Evolutionary conservation across 1,140 invertebrate species (phyloP), one percentile per base, ranked within the genome.

Genomic region (Goniozus legneri): DNA sequence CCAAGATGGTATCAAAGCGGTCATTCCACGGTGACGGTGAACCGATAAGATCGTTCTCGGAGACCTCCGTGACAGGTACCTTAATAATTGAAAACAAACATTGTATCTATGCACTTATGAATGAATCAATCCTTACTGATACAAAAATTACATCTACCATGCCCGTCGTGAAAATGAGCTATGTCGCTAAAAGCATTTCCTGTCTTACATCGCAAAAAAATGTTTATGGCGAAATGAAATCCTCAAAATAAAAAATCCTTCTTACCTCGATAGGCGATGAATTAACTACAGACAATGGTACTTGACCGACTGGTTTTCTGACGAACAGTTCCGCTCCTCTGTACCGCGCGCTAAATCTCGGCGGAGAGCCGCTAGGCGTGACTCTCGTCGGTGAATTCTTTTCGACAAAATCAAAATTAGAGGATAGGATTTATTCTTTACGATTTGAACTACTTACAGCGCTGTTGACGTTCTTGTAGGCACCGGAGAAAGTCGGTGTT

Each of bases 331-430:
- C 74, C 8, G 69, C 68, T 19, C 71, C 73, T 38, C 66, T 70
- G 45, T 75, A 75, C 53, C 71, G 67, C 3, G 74, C 74, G 15
- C 71, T 73, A 36, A 75, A 74, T 41, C 65, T 66, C 3, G 71
- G 67, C 2, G 68, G 57, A 10, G 60, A 53, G 46, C 71, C 72
- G 22, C 47, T 76, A 13, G 74, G 69, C 12, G 67, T 76, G 30
- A 66, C 54, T 20, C 73, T 60, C 27, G 47, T 52, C 10, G 54
- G 60, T 8, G 69, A 70, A 63, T 71, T 74, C 73, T 76, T 35
- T 56, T 37, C 4, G 19, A 34, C 20, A 36, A 31, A n/a, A n/a
- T n/a, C n/a, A n/a, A n/a, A n/a, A n/a, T n/a, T n/a, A n/a, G n/a
- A n/a, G n/a, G 10, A 27, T 10, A 27, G 4, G 4, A 27, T 27